Base-by-base conservation (phyloP, 2,888 invertebrate species). In the Cryptus armator region DNA sequence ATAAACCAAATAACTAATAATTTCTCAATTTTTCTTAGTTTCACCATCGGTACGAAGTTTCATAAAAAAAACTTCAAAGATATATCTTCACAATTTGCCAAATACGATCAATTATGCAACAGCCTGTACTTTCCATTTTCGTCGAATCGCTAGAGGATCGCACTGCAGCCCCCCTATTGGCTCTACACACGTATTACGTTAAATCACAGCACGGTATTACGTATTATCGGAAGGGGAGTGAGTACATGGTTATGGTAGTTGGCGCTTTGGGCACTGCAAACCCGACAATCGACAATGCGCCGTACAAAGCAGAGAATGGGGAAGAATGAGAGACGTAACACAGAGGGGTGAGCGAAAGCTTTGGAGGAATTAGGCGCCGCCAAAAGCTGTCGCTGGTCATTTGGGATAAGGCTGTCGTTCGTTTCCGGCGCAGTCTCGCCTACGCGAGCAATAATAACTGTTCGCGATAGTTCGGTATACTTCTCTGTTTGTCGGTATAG, bases 361-460 rank as follows among this genome's bases (percentile, higher is more conserved):
- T 84, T 68, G 79, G 77, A 81, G 51, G 82, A 87, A 88, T 87
- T 87, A 87, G 86, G 83, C 76, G 66, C 59, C 64, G 67, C 74
- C 85, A 86, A 87, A 86, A 86, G 83, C 82, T 85, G 81, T 86
- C 81, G 86, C 79, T 82, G 86, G 76, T 84, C 87, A 86, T 88
- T 88, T 86, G 74, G 86, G 86, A 84, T 87, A 87, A 88, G 85
- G 85, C 67, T 75, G 77, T 79, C 74, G 53, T 81, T 86, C 74
- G 56, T 72, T 81, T 83, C 81, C 83, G 81, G 80, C 75, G 64
- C 68, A 70, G 70, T 56, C 76, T 67, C 44, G 46, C 29, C 72
- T 66, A 37, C 19, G 5, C 51, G 56, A 29, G 70, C 70, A 66
- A 71, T 59, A 76, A 68, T 76, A 75, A 67, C 62, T 72, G 24